Conservation (phyloP, 2,888 invertebrate genomes). For the Apodemia zela region DNA sequence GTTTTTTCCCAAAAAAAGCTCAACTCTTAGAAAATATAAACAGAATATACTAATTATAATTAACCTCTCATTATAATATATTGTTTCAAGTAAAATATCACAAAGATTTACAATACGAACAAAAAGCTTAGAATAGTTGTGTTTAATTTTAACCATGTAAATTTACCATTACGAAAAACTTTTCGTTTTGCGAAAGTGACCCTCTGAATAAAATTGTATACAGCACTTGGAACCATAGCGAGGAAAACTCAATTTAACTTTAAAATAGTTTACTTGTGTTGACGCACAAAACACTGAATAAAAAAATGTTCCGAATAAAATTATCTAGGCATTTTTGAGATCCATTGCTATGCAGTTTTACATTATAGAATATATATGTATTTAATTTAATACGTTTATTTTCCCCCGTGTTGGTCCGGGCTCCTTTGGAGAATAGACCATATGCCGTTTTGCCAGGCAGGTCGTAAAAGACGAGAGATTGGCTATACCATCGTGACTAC, state of each 20-base stretch:
- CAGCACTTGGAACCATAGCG: slow-evolving; percentile 43
- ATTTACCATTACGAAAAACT: background rate
- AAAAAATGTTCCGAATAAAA: slow-evolving; percentile 32
- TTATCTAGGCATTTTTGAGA: slow-evolving; percentile 21
- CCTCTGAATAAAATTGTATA: slow-evolving; percentile 39
- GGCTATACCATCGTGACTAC: no score
- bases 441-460: no score
- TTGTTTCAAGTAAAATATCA: background rate
- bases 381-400: no score
- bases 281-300: slow-evolving; percentile 36
- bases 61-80: background rate
- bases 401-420: no score
- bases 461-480: no score
- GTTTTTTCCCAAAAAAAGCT: background rate
- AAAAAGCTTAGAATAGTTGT: background rate
- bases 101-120: background rate
- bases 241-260: slow-evolving; percentile 60
- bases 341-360: background rate
- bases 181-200: slow-evolving; percentile 18
- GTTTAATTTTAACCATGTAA: slow-evolving; percentile 3
- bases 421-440: no score
- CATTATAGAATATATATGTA: no score
- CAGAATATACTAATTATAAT: background rate
- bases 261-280: slow-evolving; percentile 50
- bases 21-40: background rate